Conservation (phyloP, 2,888 invertebrate species). For the Ommatoiulus sabulosus region DNA sequence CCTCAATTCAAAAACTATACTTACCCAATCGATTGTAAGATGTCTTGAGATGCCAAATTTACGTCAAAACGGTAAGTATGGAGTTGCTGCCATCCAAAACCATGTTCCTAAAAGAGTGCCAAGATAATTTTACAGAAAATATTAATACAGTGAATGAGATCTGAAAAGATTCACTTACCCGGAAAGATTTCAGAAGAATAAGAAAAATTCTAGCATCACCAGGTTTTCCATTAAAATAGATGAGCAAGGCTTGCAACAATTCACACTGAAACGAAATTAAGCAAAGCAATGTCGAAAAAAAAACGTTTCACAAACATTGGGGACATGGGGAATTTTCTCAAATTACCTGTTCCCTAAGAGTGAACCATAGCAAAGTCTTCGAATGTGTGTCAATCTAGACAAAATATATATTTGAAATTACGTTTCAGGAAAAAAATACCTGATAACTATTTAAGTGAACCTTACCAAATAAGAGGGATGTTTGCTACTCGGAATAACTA, state of each 20-base stretch:
- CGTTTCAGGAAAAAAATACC: no score
- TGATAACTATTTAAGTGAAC: no score
- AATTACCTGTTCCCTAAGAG: slow-evolving; percentile 55
- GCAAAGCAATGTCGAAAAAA: neutral
- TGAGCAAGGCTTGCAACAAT: slow-evolving; percentile 66
- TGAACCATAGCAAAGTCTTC: slow-evolving; percentile 49
- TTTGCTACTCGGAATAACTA: slow-evolving; percentile 35
- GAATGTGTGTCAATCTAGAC: slow-evolving; percentile 53
- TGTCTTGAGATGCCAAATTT: slow-evolving; percentile 62
- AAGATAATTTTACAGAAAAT: neutral
- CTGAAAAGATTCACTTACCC: slow-evolving; percentile 62
- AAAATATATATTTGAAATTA: slow-evolving; percentile 34
- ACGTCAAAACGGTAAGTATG: slow-evolving; percentile 66
- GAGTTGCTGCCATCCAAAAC: slow-evolving; percentile 65
- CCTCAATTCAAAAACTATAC: neutral
- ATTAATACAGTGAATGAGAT: slow-evolving; percentile 7
- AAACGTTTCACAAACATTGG: neutral
- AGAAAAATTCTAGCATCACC: slow-evolving; percentile 63
- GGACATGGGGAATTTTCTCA: neutral
- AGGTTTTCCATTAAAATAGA: slow-evolving; percentile 66
- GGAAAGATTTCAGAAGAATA: slow-evolving; percentile 65
- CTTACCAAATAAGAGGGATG: slow-evolving; percentile 51
- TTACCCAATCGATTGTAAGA: slow-evolving; percentile 65
- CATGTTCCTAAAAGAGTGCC: slow-evolving; percentile 63
- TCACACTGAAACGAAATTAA: slow-evolving; percentile 64